Evolutionary conservation across 2,113 vertebrate genomes (phyloP).

Genomic region (Bolborhynchus lineola): DNA sequence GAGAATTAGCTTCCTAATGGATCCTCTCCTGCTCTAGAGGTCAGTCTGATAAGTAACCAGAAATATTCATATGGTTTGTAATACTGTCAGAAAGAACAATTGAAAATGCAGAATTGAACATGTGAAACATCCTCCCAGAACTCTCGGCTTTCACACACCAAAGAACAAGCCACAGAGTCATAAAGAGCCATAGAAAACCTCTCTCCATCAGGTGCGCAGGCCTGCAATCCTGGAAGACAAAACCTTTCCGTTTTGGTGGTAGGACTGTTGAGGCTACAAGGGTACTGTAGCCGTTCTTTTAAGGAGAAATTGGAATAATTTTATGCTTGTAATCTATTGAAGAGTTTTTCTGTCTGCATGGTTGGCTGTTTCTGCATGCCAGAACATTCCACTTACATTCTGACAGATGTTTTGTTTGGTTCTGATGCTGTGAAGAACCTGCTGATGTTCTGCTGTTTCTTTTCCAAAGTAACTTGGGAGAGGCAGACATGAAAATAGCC

Average conservation of each 20-base stretch:
- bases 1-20: neutral
- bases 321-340: constrained; percentile 6
- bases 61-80: neutral
- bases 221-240: neutral
- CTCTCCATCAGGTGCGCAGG: neutral
- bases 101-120: neutral
- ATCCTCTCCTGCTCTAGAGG: neutral
- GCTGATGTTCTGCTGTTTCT: neutral
- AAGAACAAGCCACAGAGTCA: neutral
- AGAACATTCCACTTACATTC: constrained; percentile 27
- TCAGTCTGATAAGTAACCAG: neutral
- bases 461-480: neutral
- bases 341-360: constrained; percentile 23
- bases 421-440: neutral
- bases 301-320: neutral
- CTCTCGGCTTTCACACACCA: neutral
- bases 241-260: neutral
- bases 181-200: neutral
- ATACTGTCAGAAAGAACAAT: neutral
- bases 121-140: neutral
- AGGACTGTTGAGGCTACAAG: neutral
- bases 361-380: constrained; percentile 21
- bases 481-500: neutral
- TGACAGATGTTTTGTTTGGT: neutral
- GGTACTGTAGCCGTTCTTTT: neutral